Evolutionary conservation across 1,140 invertebrate genomes (phyloP), one percentile per base, ranked within the genome.

Genomic region (Conus betulinus): DNA sequence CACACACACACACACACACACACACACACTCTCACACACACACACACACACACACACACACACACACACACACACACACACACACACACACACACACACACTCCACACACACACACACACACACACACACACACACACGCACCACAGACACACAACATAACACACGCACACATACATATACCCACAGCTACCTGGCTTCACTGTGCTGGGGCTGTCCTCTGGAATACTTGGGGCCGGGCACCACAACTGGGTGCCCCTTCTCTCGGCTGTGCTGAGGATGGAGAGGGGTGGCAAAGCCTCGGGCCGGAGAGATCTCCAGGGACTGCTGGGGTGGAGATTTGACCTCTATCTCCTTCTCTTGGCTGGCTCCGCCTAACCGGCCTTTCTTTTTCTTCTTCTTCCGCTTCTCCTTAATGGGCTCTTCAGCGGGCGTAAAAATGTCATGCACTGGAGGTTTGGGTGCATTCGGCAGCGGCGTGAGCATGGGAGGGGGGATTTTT

Each of bases 311-410:
- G 74, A 92, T 90, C 87, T 90, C 91, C 67, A 92, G 88, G 63
- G 92, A 23, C 57, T 92, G 89, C 86, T 92, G 92, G 11, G 92
- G 91, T n/a, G 91, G 91, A 88, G 57, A 60, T 15, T 4, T 60
- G 57, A 15, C 84, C 57, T 93, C 91, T 83, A 84, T 88, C 11
- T 93, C 92, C 74, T 90, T 92, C n/a, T 93, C 92, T 51, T 83
- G 76, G 52, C 23, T 55, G 57, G 88, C 88, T 93, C 92, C 53
- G 52, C 84, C 79, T 76, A 85, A 85, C 17, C 91, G 89, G 1
- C 89, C 81, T 87, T 93, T 93, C 87, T 93, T 94, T 81, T 92
- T 93, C 88, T 93, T 93, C 89, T 93, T 93, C 79, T 91, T 91
- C 85, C 87, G 83, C 11, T 79, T 90, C 27, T 91, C 91, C 51